A percentile compares a stretch with the other conserved stretches of the same genome.
Conservation (phyloP, 2,113 vertebrate species). For the Hemiscyllium ocellatum region DNA sequence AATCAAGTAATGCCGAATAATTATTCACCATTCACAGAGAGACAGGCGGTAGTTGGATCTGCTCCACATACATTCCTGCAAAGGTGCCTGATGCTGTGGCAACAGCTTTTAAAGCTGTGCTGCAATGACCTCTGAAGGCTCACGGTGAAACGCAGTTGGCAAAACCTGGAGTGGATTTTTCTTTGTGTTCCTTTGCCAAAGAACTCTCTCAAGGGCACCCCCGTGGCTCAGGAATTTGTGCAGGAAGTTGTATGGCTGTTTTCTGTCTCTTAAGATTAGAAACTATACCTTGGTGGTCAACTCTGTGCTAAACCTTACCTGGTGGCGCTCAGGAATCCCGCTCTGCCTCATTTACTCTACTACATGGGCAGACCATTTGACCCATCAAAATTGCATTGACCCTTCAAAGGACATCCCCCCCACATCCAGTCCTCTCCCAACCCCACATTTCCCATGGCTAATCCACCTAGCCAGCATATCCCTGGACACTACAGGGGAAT, state of each 20-base stretch:
- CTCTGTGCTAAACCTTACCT: not conserved
- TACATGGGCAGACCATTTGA: too few species aligned
- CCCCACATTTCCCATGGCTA: too few species aligned
- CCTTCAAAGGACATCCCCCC: too few species aligned
- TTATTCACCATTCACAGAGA: not conserved
- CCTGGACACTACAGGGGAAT: too few species aligned
- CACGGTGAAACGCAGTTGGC: not conserved
- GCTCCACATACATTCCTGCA: not conserved
- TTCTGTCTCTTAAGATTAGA: not conserved
- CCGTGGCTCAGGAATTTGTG: not conserved
- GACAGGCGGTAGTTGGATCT: not conserved
- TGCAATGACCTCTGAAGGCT: not conserved
- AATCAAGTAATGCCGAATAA: not conserved
- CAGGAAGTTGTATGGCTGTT: not conserved
- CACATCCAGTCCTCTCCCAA: too few species aligned
- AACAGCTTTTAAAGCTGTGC: not conserved
- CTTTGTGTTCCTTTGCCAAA: not conserved
- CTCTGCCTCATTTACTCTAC: not conserved
- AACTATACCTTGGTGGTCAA: not conserved
- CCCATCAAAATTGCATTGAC: too few species aligned
- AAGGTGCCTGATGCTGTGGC: not conserved
- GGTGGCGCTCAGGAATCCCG: not conserved
- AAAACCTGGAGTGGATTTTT: slow-evolving; percentile 4
- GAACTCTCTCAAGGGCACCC: not conserved
- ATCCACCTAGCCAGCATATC: too few species aligned